Evolutionary conservation across 1,140 invertebrate species (phyloP).

Genomic region (Conus ventricosus): DNA sequence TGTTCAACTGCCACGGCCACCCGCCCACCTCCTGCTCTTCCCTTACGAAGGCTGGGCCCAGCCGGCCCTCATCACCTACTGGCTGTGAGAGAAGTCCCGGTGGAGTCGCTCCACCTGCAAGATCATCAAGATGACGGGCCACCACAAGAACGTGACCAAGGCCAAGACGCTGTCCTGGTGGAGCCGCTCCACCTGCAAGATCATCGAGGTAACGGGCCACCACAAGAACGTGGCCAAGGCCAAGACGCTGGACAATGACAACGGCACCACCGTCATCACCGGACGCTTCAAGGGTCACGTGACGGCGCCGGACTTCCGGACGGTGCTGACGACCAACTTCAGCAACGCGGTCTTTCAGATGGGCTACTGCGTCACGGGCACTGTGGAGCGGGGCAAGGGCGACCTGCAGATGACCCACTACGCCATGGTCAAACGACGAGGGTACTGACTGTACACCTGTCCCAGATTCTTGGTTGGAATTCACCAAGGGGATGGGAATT

Average conservation of each 20-base stretch:
- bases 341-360: slow-evolving; percentile 89
- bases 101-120: no score
- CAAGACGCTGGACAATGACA: slow-evolving; percentile 86
- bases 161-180: no score
- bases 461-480: no score
- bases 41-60: slow-evolving; percentile 91
- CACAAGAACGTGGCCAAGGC: slow-evolving; percentile 86
- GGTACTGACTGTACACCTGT: slow-evolving; percentile 59
- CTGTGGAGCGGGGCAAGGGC: slow-evolving; percentile 85
- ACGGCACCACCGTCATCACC: slow-evolving; percentile 85
- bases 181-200: slow-evolving; percentile 86
- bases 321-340: slow-evolving; percentile 86
- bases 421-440: slow-evolving; percentile 85
- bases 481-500: no score
- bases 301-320: slow-evolving; percentile 78
- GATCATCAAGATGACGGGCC: no score
- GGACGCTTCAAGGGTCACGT: slow-evolving; percentile 84
- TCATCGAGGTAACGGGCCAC: slow-evolving; percentile 84
- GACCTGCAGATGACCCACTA: slow-evolving; percentile 90
- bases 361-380: slow-evolving; percentile 91
- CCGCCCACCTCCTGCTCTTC: slow-evolving; percentile 86
- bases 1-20: slow-evolving; percentile 83
- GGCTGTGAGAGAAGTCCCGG: slow-evolving; percentile 90
- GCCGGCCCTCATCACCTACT: slow-evolving; percentile 88
- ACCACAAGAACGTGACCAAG: no score